These are phyloP conservation scores for Gymnorhina tibicen DNA, from an alignment of 2,113 vertebrate species.

Conservation along the genomic window DNA sequence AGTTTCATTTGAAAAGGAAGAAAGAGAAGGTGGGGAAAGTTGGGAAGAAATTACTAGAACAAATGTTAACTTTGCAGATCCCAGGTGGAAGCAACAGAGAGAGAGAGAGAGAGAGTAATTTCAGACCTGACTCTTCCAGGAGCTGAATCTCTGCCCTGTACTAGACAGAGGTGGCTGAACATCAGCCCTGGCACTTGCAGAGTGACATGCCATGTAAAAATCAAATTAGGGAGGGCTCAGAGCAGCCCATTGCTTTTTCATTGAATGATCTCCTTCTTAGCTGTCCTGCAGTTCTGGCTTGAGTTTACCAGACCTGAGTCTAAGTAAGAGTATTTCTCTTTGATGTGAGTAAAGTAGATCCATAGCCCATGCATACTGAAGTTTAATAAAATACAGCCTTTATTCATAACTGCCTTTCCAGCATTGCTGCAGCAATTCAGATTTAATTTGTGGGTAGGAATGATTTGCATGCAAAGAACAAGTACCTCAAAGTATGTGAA, in stretches of 20 bases:
- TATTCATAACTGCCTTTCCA: not conserved
- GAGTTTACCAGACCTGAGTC: not conserved
- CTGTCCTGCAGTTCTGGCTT: not conserved
- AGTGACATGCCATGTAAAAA: not conserved
- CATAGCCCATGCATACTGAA: not conserved
- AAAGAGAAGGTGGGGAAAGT: not conserved
- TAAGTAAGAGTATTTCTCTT: not conserved
- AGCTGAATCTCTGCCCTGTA: not conserved
- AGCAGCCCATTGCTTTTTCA: not conserved
- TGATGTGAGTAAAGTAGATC: not conserved
- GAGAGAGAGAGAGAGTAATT: not conserved
- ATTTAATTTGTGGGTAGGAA: not conserved
- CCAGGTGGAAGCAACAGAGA: not conserved
- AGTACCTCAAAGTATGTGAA: not conserved
- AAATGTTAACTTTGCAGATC: not conserved
- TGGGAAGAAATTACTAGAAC: not conserved
- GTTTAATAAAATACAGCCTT: not conserved
- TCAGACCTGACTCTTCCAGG: not conserved
- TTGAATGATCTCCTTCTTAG: not conserved
- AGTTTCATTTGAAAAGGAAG: not conserved
- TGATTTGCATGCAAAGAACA: conserved; percentile 13
- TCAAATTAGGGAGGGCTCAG: not conserved
- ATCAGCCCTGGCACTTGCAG: not conserved
- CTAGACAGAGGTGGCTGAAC: not conserved
- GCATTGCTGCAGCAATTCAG: not conserved